Base-by-base conservation (phyloP, 2,888 invertebrate species). In the Drosophila aldrichi region DNA sequence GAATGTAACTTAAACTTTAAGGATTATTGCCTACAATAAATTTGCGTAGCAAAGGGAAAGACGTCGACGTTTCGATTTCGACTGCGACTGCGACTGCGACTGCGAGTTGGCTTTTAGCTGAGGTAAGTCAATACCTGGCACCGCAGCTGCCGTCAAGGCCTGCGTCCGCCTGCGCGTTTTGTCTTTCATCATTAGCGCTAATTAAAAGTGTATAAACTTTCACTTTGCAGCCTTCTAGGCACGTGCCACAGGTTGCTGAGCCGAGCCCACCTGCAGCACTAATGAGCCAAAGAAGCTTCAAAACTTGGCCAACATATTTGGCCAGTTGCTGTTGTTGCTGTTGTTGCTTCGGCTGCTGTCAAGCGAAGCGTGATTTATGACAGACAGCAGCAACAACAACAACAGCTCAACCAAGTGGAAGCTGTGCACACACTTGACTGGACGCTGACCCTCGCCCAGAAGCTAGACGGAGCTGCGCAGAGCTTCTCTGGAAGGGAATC, bases 1-100 rank as follows among this genome's bases (percentile, higher is more conserved):
- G 90, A 90, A 90, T 90, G 91, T 90, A 86, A 91, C 89, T 90
- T 89, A 90, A 90, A 90, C 89, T 90, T 90, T 85, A 90, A 90
- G 90, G 90, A 90, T 90, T 90, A 90, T 89, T 90, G 81, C 90
- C 89, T 81, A 82, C 89, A 88, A 90, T 89, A 90, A 90, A 90
- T 90, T 87, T 83, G 86, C 79, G 73, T 68, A 72, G 73, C 69
- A n/a, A 44, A 44, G 44, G 43, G 44, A 10, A n/a, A 38, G 51
- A 38, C 54, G 25, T 40, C 38, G 54, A 16, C 41, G n/a, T 18
- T 3, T 1, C 5, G 14, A 14, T 22, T 18, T n/a, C 40, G 41
- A 3, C 12, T 43, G 29, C 43, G 46, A 59, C 14, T 32, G 43
- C 18, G 25, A 34, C 10, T 40, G 20, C 22, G 52, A n/a, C 25